Base-by-base conservation (phyloP, 64 coral and sea anemone species). In the Porites lutea region DNA sequence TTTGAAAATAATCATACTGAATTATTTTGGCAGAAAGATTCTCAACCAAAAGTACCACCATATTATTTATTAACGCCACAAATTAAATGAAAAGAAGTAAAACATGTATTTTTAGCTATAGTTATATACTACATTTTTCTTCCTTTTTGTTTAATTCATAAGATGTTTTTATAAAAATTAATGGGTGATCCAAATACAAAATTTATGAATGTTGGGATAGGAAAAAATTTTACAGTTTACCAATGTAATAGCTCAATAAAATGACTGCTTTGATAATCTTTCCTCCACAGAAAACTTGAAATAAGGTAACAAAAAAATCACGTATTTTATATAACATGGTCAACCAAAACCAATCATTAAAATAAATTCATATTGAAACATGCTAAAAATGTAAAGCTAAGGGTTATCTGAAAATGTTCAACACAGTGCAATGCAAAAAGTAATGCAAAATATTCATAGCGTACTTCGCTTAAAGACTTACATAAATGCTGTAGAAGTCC, bases 401-500 rank as follows among this genome's bases (percentile, higher is more conserved):
- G n/a, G 73, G 18, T 50, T 52, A n/a, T 76, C 73, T 76, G 19
- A 14, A 50, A 76, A 6, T 8, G 16, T 48, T 51, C 6, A 1
- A 50, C 12, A 48, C 13, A 76, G 18, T 51, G 46, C n/a, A 10
- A n/a, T 51, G 13, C 46, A 1, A 18, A 5, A 51, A 15, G 6
- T 7, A 19, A 5, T n/a, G 12, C 5, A 3, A 50, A 14, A 51
- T 51, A 1, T 37, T 37, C 27, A 37, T 37, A 37, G 27, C 27
- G 1, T 37, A 37, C 27, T 37, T 37, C 27, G 1, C 27, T 37
- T 37, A 46, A 51, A 69, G 13, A 84, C 81, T 84, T 51, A 84
- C 81, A 48, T 84, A 84, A 63, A 84, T 84, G 16, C 81, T 48
- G 47, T 84, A 84, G 18, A 68, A 84, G 48, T 84, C 81, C 81